Base-by-base conservation (phyloP, 2,113 vertebrate genomes). In the Emydura subglobosa region DNA sequence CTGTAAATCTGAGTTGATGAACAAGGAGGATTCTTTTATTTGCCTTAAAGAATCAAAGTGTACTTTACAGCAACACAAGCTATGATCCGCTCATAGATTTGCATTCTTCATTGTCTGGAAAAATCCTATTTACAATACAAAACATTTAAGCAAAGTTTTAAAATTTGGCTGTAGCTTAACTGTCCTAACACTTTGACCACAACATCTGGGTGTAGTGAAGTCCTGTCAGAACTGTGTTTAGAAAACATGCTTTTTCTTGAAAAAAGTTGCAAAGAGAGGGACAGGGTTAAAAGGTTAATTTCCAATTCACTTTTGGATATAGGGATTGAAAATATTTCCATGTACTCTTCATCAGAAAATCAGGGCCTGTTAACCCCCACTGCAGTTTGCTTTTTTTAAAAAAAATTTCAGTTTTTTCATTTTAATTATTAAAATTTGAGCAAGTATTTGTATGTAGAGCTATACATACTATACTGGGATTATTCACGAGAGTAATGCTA, bases 391-490 rank as follows among this genome's bases (percentile, higher is more conserved):
- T 39, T 39, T 39, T 39, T 39, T 39, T 39, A 39, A 39, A 39
- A 39, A 39, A 39, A 39, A 39, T 39, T 39, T 39, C 27, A 61
- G 59, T 31, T 31, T 61, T 61, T 61, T 61, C 29, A 61, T 61
- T 57, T 12, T 61, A 14, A 13, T 31, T 61, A 31, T 47, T 47
- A 47, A 47, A 47, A 47, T 47, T 47, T 47, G 8, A 47, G 47
- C 47, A 47, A n/a, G 19, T 4, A 4, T 65, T 49, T 88, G 8
- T 2, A 47, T 27, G 14, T 0, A 34, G 1, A 47, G 61, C 89
- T 0, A 5, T 76, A 81, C 74, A 22, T 0, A 4, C 31, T 0
- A 4, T 16, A 6, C 7, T 3, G 14, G 19, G 10, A 13, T 16
- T 25, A 44, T 5, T 50, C 49, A 5, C 0, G 50, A 13, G n/a